Percentiles rank a stretch among this genome's conserved stretches.
Conservation (phyloP, 1,140 invertebrate genomes). For the Drosophila cardini region DNA sequence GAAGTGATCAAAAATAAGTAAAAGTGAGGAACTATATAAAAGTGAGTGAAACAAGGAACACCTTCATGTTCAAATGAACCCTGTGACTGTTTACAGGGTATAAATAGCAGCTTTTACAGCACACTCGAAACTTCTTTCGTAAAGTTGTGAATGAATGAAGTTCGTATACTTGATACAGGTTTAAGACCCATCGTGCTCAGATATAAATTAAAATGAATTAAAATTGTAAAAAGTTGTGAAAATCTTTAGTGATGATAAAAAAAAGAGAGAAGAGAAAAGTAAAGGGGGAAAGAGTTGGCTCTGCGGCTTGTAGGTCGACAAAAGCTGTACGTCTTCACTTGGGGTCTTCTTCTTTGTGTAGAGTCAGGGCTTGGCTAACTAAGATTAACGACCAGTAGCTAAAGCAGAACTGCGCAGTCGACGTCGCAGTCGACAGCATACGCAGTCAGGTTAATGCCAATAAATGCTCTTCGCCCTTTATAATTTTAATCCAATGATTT, state of each 20-base stretch:
- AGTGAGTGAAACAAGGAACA: too few species aligned
- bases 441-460: slow-evolving; percentile 64
- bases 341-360: slow-evolving; percentile 21
- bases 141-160: slow-evolving; percentile 30
- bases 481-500: slow-evolving; percentile 69
- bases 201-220: slow-evolving; percentile 43
- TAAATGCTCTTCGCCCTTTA: slow-evolving; percentile 55
- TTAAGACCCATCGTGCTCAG: not conserved
- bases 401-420: slow-evolving; percentile 22
- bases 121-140: not conserved
- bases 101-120: too few species aligned
- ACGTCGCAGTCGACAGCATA: slow-evolving; percentile 28
- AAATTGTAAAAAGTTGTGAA: slow-evolving; percentile 35
- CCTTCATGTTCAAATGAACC: too few species aligned
- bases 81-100: too few species aligned
- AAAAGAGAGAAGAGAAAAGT: not conserved
- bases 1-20: too few species aligned
- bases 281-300: not conserved
- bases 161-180: slow-evolving; percentile 37
- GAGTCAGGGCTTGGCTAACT: slow-evolving; percentile 57
- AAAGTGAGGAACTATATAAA: too few species aligned
- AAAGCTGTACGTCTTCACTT: not conserved
- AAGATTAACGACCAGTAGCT: slow-evolving; percentile 68
- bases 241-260: slow-evolving; percentile 26
- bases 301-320: not conserved